Conservation (phyloP, 2,888 invertebrate genomes). For the Leucoma salicis region DNA sequence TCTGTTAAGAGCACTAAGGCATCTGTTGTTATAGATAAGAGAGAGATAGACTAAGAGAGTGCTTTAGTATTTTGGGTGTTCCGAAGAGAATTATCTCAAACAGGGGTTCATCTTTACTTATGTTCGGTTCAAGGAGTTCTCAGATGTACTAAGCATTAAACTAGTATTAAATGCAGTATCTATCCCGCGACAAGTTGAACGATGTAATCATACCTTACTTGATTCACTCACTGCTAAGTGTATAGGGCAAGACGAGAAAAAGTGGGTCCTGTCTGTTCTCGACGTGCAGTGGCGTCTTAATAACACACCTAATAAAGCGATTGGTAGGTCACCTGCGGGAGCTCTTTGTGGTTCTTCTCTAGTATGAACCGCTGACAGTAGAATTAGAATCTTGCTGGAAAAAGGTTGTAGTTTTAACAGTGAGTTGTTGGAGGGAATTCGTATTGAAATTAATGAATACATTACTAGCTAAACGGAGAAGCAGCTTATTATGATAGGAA, state of each 20-base stretch:
- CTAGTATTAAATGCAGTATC: constrained; percentile 10
- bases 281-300: background rate
- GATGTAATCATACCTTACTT: constrained; percentile 5
- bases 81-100: constrained; percentile 9
- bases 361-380: no score
- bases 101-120: constrained; percentile 5
- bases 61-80: constrained; percentile 3
- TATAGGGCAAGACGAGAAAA: constrained; percentile 2
- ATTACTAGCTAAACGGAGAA: no score
- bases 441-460: no score
- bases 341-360: no score
- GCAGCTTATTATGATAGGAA: no score
- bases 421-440: no score
- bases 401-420: no score
- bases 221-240: constrained; percentile 1
- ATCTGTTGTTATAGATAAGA: background rate
- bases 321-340: background rate
- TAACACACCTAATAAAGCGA: background rate
- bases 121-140: constrained; percentile 2
- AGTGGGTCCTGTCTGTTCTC: background rate
- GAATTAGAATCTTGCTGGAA: no score
- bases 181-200: background rate
- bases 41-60: no score
- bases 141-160: background rate
- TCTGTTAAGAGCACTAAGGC: constrained; percentile 4